phyloP scores from a whole-genome alignment of 2,797 vertebrate species.

The Artibeus jamaicensis region DNA sequence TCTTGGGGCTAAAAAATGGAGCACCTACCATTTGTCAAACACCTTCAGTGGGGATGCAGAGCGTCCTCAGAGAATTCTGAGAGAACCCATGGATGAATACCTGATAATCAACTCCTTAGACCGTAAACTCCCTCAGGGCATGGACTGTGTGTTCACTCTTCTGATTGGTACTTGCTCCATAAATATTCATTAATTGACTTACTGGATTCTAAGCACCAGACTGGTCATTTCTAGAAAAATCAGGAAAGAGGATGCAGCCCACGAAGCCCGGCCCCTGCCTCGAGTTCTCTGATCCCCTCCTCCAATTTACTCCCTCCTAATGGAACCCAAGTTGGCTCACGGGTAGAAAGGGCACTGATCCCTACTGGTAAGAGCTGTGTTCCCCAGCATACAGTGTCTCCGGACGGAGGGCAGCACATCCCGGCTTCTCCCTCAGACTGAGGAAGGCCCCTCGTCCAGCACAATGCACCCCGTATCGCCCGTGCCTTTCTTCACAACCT shows the following conservation, averaged over 20 bases:
- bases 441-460: neutral
- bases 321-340: neutral
- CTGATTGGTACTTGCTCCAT: neutral
- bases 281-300: neutral
- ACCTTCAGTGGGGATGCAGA: neutral
- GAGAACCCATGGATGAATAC: neutral
- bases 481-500: rapidly evolving
- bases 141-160: neutral
- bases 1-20: neutral
- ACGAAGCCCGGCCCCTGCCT: neutral
- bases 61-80: neutral
- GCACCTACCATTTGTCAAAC: neutral
- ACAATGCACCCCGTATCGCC: neutral
- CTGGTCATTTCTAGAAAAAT: constrained; percentile 22
- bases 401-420: neutral
- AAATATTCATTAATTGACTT: neutral
- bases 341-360: neutral
- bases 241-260: neutral
- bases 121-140: neutral
- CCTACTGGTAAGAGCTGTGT: rapidly evolving
- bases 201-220: neutral
- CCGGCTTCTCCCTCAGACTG: too few species aligned
- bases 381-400: neutral
- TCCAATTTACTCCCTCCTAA: neutral
- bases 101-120: neutral